Evolutionary conservation across 2,113 vertebrate genomes (phyloP).

Genomic region (Callaeas wilsoni): DNA sequence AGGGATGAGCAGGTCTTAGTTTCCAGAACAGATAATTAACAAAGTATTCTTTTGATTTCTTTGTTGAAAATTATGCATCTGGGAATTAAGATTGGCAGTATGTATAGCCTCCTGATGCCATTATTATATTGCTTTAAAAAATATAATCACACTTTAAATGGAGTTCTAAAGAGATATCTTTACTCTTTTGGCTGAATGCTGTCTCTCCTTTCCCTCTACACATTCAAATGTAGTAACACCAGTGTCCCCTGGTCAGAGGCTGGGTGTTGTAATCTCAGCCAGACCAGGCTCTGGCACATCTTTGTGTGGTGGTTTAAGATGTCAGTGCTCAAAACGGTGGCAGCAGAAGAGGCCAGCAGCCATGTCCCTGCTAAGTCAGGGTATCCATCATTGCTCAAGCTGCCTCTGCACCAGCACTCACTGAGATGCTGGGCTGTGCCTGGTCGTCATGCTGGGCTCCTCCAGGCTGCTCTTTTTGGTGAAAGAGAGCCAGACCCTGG

Average conservation of each 20-base stretch:
- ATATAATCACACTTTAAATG: neutral
- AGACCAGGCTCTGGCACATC: neutral
- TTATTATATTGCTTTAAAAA: neutral
- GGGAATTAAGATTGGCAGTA: neutral
- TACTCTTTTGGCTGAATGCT: neutral
- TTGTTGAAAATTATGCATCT: neutral
- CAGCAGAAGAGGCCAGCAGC: neutral
- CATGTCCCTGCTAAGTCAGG: neutral
- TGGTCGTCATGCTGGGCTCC: neutral
- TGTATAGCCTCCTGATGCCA: neutral
- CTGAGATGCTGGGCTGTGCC: neutral
- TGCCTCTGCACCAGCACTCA: fast-evolving
- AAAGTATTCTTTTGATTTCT: neutral
- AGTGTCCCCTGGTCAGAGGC: neutral
- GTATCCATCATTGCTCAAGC: neutral
- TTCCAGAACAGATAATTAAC: neutral
- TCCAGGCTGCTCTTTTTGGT: neutral
- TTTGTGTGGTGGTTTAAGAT: neutral
- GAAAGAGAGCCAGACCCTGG: neutral
- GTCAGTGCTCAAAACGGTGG: neutral
- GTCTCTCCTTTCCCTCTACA: neutral
- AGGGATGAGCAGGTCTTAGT: neutral
- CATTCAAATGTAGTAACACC: neutral
- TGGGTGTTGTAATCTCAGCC: neutral
- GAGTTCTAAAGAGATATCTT: neutral